Conservation (phyloP, 2,113 vertebrate genomes). For the Mus pahari region DNA sequence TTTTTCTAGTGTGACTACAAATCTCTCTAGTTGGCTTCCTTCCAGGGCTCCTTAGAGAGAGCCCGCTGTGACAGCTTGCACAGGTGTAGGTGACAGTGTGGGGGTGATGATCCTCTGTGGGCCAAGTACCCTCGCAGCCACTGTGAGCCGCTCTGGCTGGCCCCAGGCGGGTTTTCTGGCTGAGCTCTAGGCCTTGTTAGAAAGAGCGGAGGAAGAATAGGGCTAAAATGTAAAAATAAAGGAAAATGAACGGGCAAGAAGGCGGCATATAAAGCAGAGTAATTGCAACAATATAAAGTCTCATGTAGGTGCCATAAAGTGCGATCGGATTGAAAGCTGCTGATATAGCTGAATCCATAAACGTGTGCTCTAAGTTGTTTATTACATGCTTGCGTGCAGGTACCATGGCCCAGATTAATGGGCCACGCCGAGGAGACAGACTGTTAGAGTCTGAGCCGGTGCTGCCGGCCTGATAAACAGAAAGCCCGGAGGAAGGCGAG, state of each 20-base stretch:
- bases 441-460: fast-evolving
- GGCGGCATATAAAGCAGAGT: conserved; percentile 86
- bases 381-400: conserved; percentile 37
- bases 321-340: conserved; percentile 84
- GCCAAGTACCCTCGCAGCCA: fast-evolving
- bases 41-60: background rate
- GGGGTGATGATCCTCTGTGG: fast-evolving
- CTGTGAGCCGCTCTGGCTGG: background rate
- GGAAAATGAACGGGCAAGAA: conserved; percentile 74
- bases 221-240: conserved; percentile 70
- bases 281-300: conserved; percentile 86
- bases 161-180: background rate
- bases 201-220: conserved; percentile 20
- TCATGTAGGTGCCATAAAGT: conserved; percentile 84
- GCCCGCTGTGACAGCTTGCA: fast-evolving
- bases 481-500: background rate
- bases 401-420: conserved; percentile 76
- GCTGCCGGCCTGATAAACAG: background rate
- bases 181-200: background rate
- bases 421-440: conserved; percentile 51
- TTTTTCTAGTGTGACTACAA: background rate
- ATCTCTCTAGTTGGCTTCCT: background rate
- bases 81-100: fast-evolving
- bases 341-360: conserved; percentile 89
- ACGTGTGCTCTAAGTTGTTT: conserved; percentile 79